These are phyloP conservation scores for Neopelma chrysocephalum DNA, from an alignment of 2,797 vertebrate genomes.

Conservation along the genomic window DNA sequence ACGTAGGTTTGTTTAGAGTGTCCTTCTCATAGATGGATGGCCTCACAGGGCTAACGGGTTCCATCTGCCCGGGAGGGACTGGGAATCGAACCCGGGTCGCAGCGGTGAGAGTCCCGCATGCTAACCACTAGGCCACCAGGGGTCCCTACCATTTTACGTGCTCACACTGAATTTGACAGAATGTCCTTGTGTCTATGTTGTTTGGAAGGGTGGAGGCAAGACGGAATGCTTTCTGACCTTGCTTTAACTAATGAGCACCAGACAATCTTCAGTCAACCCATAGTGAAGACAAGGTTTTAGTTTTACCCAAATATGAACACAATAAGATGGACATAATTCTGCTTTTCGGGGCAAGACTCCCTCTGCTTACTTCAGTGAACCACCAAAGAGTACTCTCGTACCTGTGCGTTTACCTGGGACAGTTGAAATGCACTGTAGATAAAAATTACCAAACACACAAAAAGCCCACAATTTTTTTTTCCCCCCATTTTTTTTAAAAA, in stretches of 20 bases:
- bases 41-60: no score
- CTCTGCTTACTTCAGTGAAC: not conserved
- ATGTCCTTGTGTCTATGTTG: not conserved
- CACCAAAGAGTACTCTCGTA: not conserved
- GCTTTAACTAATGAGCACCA: not conserved
- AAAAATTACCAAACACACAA: not conserved
- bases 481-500: not conserved
- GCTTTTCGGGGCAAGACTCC: not conserved
- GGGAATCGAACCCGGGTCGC: no score
- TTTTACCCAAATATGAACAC: not conserved
- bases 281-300: not conserved
- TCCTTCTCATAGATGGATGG: no score
- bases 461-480: accelerated
- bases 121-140: no score
- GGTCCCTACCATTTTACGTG: not conserved
- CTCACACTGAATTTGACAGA: not conserved
- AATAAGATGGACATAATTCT: not conserved
- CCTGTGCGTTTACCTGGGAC: not conserved
- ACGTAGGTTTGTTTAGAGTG: no score
- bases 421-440: not conserved
- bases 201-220: not conserved
- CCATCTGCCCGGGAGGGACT: no score
- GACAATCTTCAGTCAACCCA: not conserved
- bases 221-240: not conserved
- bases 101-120: no score